These are phyloP conservation scores for Gallinago nigripennis DNA, from an alignment of 2,797 vertebrate species.

Conservation along the genomic window DNA sequence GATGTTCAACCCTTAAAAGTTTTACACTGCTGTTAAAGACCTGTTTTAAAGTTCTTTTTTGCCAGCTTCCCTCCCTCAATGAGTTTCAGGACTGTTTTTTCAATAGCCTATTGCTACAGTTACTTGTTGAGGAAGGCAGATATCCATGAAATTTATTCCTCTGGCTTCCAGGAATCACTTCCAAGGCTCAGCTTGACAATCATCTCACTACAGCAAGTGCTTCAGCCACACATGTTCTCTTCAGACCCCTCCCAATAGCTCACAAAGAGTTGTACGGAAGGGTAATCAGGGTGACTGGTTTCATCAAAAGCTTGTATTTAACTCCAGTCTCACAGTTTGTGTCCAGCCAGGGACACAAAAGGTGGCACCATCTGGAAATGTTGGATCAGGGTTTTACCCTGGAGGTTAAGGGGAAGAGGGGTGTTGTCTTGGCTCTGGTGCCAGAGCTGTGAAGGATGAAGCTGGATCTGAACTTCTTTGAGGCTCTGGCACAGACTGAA, in stretches of 20 bases:
- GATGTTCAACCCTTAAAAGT: constrained; percentile 54
- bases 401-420: neutral
- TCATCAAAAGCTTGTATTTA: neutral
- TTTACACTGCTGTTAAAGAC: constrained; percentile 47
- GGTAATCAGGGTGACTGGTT: neutral
- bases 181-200: constrained; percentile 26
- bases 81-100: constrained; percentile 40
- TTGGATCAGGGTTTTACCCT: neutral
- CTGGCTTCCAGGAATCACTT: constrained; percentile 43
- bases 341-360: neutral
- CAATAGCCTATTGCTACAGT: neutral
- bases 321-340: neutral
- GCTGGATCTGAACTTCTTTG: neutral
- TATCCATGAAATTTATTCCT: constrained; percentile 37
- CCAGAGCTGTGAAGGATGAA: constrained; percentile 33
- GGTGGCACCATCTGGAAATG: constrained; percentile 35
- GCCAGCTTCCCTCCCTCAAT: constrained; percentile 41
- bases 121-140: constrained; percentile 30
- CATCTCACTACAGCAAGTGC: constrained; percentile 22
- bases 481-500: neutral
- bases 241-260: constrained; percentile 2
- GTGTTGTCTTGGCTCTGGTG: constrained; percentile 13
- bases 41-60: constrained; percentile 54
- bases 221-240: neutral
- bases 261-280: neutral